Evolutionary conservation across 2,113 vertebrate genomes (phyloP).

Genomic region (Toxostoma redivivum): DNA sequence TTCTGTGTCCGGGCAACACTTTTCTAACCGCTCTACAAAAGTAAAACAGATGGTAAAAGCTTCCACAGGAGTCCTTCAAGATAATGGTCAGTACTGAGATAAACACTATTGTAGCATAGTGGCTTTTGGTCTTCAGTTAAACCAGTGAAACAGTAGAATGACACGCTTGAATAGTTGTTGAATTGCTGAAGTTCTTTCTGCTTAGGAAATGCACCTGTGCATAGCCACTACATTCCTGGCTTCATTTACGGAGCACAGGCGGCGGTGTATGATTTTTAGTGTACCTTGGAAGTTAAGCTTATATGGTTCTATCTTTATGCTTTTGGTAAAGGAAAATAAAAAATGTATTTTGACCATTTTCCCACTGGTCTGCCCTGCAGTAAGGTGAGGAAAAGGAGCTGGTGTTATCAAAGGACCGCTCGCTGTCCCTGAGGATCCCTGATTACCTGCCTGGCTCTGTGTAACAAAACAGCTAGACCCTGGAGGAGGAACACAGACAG

Average conservation of each 20-base stretch:
- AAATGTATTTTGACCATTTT: not conserved
- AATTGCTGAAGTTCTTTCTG: not conserved
- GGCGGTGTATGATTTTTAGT: not conserved
- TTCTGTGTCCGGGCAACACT: conserved; percentile 57
- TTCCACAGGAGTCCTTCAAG: conserved; percentile 37
- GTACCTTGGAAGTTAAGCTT: not conserved
- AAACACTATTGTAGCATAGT: not conserved
- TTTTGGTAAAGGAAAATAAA: not conserved
- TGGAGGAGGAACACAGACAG: not conserved
- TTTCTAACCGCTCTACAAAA: conserved; percentile 70
- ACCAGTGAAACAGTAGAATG: not conserved
- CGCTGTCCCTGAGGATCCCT: not conserved
- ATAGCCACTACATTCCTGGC: not conserved
- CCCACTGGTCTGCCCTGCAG: not conserved
- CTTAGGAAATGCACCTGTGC: not conserved
- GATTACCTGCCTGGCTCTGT: not conserved
- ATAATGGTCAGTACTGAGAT: conserved; percentile 71
- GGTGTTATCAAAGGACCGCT: not conserved
- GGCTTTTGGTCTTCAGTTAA: not conserved
- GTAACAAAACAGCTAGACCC: not conserved
- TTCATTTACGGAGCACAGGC: not conserved
- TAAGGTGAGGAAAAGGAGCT: not conserved
- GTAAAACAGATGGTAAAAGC: conserved; percentile 69
- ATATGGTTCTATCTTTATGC: not conserved
- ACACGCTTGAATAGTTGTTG: not conserved